Evolutionary conservation across 2,888 invertebrate genomes (phyloP), one percentile per base, ranked within the genome.

Genomic region (Sesia apiformis): DNA sequence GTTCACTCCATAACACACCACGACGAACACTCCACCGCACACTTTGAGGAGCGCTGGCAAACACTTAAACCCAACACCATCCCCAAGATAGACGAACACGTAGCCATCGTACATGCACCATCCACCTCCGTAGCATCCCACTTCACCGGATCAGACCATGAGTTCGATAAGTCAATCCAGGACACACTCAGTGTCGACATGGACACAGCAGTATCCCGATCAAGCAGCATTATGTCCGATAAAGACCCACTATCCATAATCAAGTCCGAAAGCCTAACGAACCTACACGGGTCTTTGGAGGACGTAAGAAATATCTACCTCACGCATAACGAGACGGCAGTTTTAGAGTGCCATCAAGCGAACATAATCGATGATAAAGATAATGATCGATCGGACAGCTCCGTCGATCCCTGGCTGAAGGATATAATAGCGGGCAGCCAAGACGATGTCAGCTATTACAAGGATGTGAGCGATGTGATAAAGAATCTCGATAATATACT

Each of bases 1-100:
- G 66, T 72, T 38, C 71, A 62, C 43, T 57, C 67, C 5, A 58
- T 64, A 23, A 56, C 74, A 3, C 66, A 60, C n/a, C 70, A 70
- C 63, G 72, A 74, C 57, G 74, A 72, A 51, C 74, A 74, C 60
- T 70, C 69, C 49, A 75, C 70, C 63, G 72, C 83, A 3, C 90
- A 94, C 74, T 96, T 96, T 73, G 94, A 95, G 65, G 90, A 90
- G 50, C 91, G 94, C 55, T 95, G 95, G 95, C 92, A 94, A 64
- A 88, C 86, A 39, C 89, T 93, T 60, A 93, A 92, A 71, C 93
- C 94, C 8, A 94, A 94, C 74, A 78, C 85, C 46, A 91, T 92
- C 38, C 90, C 91, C 38, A 91, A 91, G 64, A 72, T 91, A 40
- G 92, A 92, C 69, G 91, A 91, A 58, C 90, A 90, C 57, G 69